phyloP scores from a whole-genome alignment of 2,888 invertebrate species.

The Perithous albicinctus region DNA sequence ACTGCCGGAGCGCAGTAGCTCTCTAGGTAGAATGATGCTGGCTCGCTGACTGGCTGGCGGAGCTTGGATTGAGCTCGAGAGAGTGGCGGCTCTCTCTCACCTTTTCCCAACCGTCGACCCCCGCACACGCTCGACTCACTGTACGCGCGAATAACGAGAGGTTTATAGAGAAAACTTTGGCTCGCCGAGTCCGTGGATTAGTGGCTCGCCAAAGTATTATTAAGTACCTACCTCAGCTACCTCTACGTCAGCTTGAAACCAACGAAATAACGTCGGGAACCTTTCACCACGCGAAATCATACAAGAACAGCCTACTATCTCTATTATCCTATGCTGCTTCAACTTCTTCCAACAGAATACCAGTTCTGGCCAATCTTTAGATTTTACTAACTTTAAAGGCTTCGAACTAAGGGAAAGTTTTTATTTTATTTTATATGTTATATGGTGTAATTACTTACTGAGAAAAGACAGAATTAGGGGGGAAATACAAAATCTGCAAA shows the following conservation, averaged over 20 bases:
- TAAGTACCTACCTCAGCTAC: slow-evolving; percentile 64
- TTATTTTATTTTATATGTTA: neutral
- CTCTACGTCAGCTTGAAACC: slow-evolving; percentile 59
- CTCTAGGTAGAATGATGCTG: slow-evolving; percentile 41
- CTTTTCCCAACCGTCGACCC: slow-evolving; percentile 12
- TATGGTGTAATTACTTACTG: neutral
- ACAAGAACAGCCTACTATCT: slow-evolving; percentile 37
- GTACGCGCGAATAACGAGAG: slow-evolving; percentile 68
- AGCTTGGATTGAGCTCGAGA: slow-evolving; percentile 47
- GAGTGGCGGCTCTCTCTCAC: slow-evolving; percentile 48
- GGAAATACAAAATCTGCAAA: too few species aligned
- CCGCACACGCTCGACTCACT: slow-evolving; percentile 20
- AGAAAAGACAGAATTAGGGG: too few species aligned
- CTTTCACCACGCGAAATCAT: slow-evolving; percentile 54
- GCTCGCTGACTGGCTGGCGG: slow-evolving; percentile 20
- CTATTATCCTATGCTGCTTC: slow-evolving; percentile 14
- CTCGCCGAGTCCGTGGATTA: slow-evolving; percentile 67
- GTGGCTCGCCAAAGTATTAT: slow-evolving; percentile 67
- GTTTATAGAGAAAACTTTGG: slow-evolving; percentile 69
- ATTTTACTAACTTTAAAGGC: neutral
- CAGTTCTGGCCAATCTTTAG: slow-evolving; percentile 5
- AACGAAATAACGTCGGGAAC: slow-evolving; percentile 56
- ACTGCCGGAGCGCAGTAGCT: slow-evolving; percentile 53
- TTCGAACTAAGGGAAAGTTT: neutral
- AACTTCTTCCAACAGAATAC: neutral